phyloP scores from a whole-genome alignment of 2,797 vertebrate species.

The Alcedo atthis region DNA sequence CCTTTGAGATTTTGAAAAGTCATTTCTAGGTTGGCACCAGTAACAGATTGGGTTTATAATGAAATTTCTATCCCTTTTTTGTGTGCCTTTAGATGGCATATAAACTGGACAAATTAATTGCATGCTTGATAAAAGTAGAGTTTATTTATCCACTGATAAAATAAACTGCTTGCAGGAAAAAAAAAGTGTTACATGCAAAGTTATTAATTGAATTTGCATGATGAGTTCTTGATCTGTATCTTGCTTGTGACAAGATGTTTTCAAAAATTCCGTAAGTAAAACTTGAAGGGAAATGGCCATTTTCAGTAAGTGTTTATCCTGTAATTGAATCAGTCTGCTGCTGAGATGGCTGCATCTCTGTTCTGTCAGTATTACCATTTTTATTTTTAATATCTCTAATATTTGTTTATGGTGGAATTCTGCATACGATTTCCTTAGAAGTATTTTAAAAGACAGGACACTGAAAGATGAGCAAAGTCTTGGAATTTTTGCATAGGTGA shows the following conservation, averaged over 20 bases:
- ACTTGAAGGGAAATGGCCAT: neutral
- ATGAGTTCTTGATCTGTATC: neutral
- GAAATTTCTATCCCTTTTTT: neutral
- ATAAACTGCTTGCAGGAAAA: neutral
- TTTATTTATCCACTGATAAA: slow-evolving; percentile 35
- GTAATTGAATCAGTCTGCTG: neutral
- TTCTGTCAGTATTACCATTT: neutral
- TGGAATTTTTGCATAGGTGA: neutral
- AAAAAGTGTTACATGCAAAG: neutral
- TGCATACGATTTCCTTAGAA: neutral
- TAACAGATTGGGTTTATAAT: neutral
- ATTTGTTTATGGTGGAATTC: neutral
- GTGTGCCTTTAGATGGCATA: neutral
- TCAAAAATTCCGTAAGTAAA: neutral
- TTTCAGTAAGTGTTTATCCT: neutral
- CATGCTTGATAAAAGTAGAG: neutral
- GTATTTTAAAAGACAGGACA: neutral
- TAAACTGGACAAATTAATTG: slow-evolving; percentile 1
- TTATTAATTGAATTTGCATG: neutral
- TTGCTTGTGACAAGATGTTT: neutral
- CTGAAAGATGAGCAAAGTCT: neutral
- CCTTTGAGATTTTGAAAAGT: neutral
- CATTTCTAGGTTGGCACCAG: neutral
- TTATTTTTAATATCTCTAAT: neutral
- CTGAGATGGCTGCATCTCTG: neutral